phyloP scores from a whole-genome alignment of 2,888 invertebrate species.

The Sphecodes monilicornis region DNA sequence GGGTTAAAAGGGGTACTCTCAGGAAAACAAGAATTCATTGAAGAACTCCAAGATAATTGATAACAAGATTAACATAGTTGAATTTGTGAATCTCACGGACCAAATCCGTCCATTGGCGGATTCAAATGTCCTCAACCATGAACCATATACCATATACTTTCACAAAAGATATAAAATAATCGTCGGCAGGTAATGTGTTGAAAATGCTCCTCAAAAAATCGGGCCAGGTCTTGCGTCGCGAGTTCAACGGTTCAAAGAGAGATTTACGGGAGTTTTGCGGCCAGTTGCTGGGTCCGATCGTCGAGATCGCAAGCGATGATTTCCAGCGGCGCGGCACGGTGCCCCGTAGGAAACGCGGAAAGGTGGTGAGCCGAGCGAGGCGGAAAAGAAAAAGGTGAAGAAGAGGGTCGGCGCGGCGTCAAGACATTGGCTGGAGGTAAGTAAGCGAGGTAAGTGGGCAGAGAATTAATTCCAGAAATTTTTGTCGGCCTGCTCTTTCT shows the following conservation, averaged over 20 bases:
- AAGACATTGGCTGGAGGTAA: constrained; percentile 67
- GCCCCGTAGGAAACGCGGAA: constrained; percentile 22
- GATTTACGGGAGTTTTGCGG: constrained; percentile 8
- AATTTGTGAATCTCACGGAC: no score
- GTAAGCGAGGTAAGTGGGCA: constrained; percentile 73
- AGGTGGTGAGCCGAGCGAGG: constrained; percentile 17
- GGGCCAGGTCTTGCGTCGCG: background rate
- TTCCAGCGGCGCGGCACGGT: constrained; percentile 3
- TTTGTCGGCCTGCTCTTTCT: constrained; percentile 67
- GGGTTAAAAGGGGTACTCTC: no score
- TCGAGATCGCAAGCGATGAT: constrained; percentile 20
- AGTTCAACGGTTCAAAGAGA: background rate
- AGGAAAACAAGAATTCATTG: no score
- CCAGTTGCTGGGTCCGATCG: background rate
- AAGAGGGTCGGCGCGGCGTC: constrained; percentile 58
- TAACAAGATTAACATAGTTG: no score
- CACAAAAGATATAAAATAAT: no score
- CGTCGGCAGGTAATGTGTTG: background rate
- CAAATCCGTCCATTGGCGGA: no score
- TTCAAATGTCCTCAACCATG: no score
- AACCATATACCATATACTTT: no score
- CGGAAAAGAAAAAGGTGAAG: constrained; percentile 20
- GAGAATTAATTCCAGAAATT: constrained; percentile 81
- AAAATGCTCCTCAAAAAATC: background rate
- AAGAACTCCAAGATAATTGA: no score